Evolutionary conservation across 2,888 invertebrate genomes (phyloP).

Genomic region (Sinhomidia bicolor): DNA sequence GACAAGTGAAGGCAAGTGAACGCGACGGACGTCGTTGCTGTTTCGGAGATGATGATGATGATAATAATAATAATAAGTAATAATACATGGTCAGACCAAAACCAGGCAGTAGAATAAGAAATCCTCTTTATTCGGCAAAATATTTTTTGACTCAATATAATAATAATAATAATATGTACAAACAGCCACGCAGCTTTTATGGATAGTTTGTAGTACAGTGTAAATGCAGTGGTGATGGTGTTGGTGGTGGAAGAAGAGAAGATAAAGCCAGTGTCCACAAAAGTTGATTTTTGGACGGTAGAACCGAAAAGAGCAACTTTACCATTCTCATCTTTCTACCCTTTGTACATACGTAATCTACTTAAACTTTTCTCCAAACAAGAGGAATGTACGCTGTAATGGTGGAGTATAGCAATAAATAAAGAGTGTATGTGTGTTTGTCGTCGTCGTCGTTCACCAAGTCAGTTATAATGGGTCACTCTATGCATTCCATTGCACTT

Average conservation of each 20-base stretch:
- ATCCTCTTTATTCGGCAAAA: slow-evolving; percentile 2
- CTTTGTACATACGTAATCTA: background rate
- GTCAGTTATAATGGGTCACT: slow-evolving; percentile 66
- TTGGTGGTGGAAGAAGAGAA: background rate
- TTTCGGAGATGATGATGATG: too few relatives aligned
- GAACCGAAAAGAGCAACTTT: background rate
- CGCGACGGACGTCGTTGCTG: background rate
- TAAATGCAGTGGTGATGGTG: background rate
- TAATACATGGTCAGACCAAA: background rate
- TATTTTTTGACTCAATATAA: slow-evolving; percentile 19
- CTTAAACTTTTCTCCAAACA: background rate
- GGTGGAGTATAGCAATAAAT: slow-evolving; percentile 10
- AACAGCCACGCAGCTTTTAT: slow-evolving; percentile 20
- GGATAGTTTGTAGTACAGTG: background rate
- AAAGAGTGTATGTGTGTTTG: slow-evolving; percentile 18
- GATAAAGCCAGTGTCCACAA: background rate
- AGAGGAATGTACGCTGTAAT: background rate
- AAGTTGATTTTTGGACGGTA: background rate
- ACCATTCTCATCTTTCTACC: background rate
- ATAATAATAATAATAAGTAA: background rate
- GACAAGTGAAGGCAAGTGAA: background rate
- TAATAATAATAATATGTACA: background rate
- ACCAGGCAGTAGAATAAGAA: background rate
- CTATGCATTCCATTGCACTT: slow-evolving; percentile 70
- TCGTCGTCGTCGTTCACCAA: background rate